phyloP scores from a whole-genome alignment of 1,140 invertebrate species.

The Bombus fervidus region DNA sequence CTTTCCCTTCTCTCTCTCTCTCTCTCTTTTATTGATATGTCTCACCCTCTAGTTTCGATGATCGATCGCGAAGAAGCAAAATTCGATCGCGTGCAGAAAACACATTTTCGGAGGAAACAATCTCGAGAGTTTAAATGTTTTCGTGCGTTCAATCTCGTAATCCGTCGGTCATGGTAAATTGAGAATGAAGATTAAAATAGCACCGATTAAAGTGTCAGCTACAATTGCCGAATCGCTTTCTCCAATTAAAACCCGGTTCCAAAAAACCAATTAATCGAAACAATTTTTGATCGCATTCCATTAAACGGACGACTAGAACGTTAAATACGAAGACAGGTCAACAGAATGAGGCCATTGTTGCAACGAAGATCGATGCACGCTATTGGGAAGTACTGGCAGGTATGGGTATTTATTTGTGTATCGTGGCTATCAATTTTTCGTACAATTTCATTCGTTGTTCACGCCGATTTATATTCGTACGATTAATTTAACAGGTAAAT shows the following conservation, averaged over 20 bases:
- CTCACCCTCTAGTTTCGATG: not conserved
- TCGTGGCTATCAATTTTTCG: not conserved
- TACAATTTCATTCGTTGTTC: not conserved
- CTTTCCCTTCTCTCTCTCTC: too few species aligned
- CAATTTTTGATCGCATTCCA: slow-evolving; percentile 16
- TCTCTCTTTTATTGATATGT: not conserved
- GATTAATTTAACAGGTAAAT: not conserved
- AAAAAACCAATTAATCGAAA: slow-evolving; percentile 12
- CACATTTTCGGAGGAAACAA: not conserved
- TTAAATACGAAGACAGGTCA: not conserved
- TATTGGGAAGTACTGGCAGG: not conserved
- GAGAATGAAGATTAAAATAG: slow-evolving; percentile 35
- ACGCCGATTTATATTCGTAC: not conserved
- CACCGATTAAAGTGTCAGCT: slow-evolving; percentile 9
- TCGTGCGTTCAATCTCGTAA: slow-evolving; percentile 6
- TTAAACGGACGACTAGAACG: not conserved
- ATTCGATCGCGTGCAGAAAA: not conserved
- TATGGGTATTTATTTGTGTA: not conserved
- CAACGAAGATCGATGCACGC: not conserved
- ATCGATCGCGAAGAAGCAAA: not conserved
- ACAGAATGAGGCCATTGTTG: not conserved
- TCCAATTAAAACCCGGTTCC: not conserved
- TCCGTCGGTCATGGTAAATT: slow-evolving; percentile 19
- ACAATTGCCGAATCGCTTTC: not conserved
- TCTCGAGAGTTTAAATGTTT: not conserved